Evolutionary conservation across 2,113 vertebrate species (phyloP).

Genomic region (Merops nubicus): DNA sequence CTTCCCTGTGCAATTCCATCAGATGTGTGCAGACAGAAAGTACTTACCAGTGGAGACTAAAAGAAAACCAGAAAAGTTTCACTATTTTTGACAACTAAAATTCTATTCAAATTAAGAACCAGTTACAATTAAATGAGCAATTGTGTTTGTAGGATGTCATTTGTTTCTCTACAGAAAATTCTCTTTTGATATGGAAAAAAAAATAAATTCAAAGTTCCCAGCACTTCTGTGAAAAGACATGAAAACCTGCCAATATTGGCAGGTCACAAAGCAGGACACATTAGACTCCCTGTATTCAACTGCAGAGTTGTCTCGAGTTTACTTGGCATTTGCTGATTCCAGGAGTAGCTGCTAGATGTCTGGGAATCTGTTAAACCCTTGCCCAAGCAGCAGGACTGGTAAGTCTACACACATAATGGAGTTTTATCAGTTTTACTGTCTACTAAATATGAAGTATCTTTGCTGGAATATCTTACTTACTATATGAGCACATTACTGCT

Average conservation of each 20-base stretch:
- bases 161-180: background rate
- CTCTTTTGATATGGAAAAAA: background rate
- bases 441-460: constrained; percentile 1
- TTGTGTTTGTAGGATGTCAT: background rate
- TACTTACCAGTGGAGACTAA: background rate
- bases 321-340: constrained; percentile 1
- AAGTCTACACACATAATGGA: constrained; percentile 5
- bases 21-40: background rate
- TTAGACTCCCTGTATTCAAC: background rate
- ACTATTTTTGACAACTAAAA: background rate
- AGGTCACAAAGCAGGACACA: background rate
- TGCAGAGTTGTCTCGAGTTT: background rate
- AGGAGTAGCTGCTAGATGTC: constrained; percentile 36
- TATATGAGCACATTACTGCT: background rate
- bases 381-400: constrained; percentile 44
- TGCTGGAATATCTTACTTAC: background rate
- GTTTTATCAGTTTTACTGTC: constrained; percentile 12
- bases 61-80: background rate
- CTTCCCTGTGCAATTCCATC: background rate
- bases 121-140: background rate
- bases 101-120: background rate
- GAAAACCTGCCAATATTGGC: background rate
- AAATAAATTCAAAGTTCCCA: background rate
- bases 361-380: constrained; percentile 49
- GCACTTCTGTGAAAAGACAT: background rate